phyloP scores from a whole-genome alignment of 2,888 invertebrate species.

The Chesias legatella region DNA sequence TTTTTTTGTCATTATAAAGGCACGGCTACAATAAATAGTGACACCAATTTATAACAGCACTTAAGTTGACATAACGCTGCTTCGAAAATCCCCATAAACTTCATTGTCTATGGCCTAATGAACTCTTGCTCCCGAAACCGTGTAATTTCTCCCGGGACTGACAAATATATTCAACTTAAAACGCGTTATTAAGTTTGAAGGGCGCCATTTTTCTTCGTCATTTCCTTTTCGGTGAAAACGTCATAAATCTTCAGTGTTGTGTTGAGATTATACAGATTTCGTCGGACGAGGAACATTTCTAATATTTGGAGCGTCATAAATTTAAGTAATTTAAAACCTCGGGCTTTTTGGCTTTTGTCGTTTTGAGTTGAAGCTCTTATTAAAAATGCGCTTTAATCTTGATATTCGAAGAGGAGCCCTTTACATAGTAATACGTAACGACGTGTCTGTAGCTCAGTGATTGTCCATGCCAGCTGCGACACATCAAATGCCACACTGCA shows the following conservation, averaged over 20 bases:
- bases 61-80: no score
- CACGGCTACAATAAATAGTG: no score
- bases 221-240: constrained; percentile 12
- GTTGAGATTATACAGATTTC: constrained; percentile 23
- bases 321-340: neutral
- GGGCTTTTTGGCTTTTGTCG: constrained; percentile 17
- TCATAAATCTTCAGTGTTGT: constrained; percentile 18
- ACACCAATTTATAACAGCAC: no score
- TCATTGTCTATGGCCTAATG: constrained; percentile 13
- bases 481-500: no score
- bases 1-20: no score
- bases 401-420: no score
- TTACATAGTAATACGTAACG: no score
- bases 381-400: neutral
- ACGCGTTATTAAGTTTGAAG: constrained; percentile 26
- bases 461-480: no score
- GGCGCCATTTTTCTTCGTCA: constrained; percentile 26
- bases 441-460: no score
- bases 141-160: constrained; percentile 27
- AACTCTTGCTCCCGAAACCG: constrained; percentile 5
- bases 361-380: no score
- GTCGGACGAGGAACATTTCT: neutral
- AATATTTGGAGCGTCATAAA: neutral
- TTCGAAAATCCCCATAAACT: constrained; percentile 12
- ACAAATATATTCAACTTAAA: constrained; percentile 27